phyloP scores from a whole-genome alignment of 2,797 vertebrate genomes.

The Poeciliopsis presidionis region DNA sequence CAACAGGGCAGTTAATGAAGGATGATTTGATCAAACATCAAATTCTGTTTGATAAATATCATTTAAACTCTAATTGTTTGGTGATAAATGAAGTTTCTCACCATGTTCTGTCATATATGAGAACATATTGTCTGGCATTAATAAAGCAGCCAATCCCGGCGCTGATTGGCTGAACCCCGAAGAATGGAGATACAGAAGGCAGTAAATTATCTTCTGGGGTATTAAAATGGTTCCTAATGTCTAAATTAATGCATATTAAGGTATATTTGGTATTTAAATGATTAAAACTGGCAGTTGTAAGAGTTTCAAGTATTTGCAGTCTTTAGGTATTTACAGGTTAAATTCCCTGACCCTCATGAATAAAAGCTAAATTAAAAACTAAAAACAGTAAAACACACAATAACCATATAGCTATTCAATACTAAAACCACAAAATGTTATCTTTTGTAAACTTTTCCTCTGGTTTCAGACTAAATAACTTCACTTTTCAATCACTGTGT shows the following conservation, averaged over 20 bases:
- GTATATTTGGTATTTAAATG: too few species aligned
- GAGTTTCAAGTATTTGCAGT: too few species aligned
- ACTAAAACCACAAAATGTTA: background rate
- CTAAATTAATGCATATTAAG: too few species aligned
- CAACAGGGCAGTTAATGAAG: background rate
- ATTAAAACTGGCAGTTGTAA: too few species aligned
- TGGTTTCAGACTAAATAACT: background rate
- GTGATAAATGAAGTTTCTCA: background rate
- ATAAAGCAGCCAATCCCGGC: background rate
- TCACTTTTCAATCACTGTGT: background rate
- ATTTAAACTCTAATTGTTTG: background rate
- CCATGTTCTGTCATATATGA: background rate
- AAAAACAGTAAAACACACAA: background rate
- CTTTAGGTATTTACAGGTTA: too few species aligned
- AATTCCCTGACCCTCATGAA: too few species aligned
- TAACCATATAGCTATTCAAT: background rate
- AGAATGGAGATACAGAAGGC: too few species aligned
- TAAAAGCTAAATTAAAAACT: background rate
- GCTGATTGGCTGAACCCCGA: too few species aligned
- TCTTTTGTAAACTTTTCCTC: background rate
- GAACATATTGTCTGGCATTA: background rate
- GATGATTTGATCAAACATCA: background rate
- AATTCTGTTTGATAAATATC: background rate
- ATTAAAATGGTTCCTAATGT: too few species aligned
- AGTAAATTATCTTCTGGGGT: too few species aligned